Percentiles rank a stretch among this genome's conserved stretches.
Evolutionary conservation across 2,888 invertebrate genomes (phyloP).

Genomic region (Xestia ashworthii): DNA sequence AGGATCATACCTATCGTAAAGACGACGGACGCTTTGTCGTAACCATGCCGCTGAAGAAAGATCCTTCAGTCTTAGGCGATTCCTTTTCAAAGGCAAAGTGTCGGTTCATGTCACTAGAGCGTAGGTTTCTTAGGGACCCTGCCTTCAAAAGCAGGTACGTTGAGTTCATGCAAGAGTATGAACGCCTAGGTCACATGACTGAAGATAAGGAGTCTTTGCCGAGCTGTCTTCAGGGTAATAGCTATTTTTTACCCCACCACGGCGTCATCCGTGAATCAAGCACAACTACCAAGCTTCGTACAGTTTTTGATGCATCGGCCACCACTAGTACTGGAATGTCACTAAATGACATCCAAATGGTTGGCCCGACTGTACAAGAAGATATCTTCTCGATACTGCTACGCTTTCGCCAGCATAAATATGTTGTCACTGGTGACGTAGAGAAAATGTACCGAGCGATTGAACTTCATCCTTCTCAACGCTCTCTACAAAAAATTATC

Average conservation of each 20-base stretch:
- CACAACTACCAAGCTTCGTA: slow-evolving; percentile 3
- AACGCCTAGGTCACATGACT: no score
- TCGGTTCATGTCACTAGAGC: no score
- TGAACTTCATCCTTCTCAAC: background rate
- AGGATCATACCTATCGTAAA: no score
- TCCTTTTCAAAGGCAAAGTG: no score
- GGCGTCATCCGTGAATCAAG: slow-evolving; percentile 5
- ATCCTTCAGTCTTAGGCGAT: no score
- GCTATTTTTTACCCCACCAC: background rate
- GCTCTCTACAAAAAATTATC: background rate
- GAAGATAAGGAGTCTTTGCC: background rate
- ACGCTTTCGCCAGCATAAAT: slow-evolving; percentile 7
- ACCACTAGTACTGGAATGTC: background rate
- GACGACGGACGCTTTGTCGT: no score
- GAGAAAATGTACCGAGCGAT: slow-evolving; percentile 10
- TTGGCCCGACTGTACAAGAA: no score
- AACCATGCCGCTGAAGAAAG: no score
- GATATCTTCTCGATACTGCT: background rate
- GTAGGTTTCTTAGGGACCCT: no score
- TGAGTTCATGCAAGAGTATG: no score
- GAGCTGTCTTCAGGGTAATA: background rate
- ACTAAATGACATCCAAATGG: background rate
- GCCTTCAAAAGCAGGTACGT: no score
- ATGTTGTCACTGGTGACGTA: background rate
- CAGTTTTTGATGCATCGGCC: slow-evolving; percentile 2